Evolutionary conservation across 2,113 vertebrate species (phyloP), one percentile per base, ranked within the genome.

Genomic region (Theristicus caerulescens): DNA sequence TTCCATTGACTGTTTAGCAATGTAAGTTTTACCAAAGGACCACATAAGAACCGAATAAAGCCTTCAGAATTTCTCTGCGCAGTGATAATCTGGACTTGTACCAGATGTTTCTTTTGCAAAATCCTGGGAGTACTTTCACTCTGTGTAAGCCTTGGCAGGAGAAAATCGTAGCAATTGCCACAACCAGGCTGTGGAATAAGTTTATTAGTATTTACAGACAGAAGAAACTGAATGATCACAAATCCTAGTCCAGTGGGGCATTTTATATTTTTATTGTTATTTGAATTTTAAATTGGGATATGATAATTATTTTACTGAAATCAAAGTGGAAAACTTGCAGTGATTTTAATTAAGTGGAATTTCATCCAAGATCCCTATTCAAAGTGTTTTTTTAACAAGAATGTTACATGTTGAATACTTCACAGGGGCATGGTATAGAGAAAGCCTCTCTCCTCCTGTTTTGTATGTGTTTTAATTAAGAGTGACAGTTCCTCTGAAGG

Each of bases 101-200:
- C 94, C 91, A 94, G 73, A 59, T 31, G 38, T 71, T 91, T 85
- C 89, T 87, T 74, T 62, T 77, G 47, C 54, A 92, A 87, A 87
- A 82, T 89, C 70, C 70, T 93, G 77, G 42, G 57, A 94, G 78
- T 62, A 65, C 54, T 95, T 94, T 73, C 7, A 3, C 18, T 87
- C 65, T 66, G 14, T 57, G 57, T 88, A 88, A 88, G 59, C 80
- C 66, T 92, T 96, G 93, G 82, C 93, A 74, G 58, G 29, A 94
- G 65, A 82, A 83, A 82, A 49, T 81, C 5, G 1, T 34, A 90
- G 69, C 76, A 91, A 51, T 67, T 86, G 70, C 86, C 83, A 88
- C 88, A 67, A 52, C 12, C 62, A 80, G 84, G 7, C 49, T 85
- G 49, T 73, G 82, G 62, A 85, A 87, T 87, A 72, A 82, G 10